Base-by-base conservation (phyloP, 2,113 vertebrate genomes). In the Ceyx cyanopectus region DNA sequence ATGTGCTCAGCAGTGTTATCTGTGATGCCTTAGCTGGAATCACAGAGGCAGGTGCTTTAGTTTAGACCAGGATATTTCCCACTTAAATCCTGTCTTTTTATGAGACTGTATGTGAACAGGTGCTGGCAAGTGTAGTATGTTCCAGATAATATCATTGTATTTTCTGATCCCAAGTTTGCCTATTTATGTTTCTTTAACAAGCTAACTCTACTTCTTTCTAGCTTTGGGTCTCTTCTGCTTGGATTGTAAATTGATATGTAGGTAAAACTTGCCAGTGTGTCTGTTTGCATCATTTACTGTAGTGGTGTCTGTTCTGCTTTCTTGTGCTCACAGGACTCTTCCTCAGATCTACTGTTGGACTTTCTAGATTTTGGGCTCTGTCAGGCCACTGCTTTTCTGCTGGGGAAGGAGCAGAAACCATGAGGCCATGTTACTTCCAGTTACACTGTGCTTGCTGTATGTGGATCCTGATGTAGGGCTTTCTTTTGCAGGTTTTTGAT, bases 401-500 rank as follows among this genome's bases (percentile, higher is more conserved):
- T 74, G 26, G n/a, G 23, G n/a, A 78, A 79, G 37, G 32, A 73
- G 51, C 17, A 94, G 62, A 53, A 84, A 65, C 57, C 21, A 9
- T 8, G 23, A 0, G 1, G 86, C 34, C 4, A 2, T 27, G 30
- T 89, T 89, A 24, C 9, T 69, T 85, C 17, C 24, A 30, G 10
- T 73, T 48, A 21, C 30, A 12, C 67, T 0, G 0, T 30, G 53
- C 63, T 76, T 37, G n/a, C 37, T 51, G 10, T 54, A 8, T 57
- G 5, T 27, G 14, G 7, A 41, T 63, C 43, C 77, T 96, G 34
- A 95, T 32, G 34, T 20, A 73, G 10, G 26, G n/a, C 69, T 96
- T 97, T 89, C 75, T 95, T 58, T 76, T 94, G 63, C 85, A 99
- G 99, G 99, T 99, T 95, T 99, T 99, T 96, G 98, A 99, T 7